Evolutionary conservation across 1,140 invertebrate genomes (phyloP).

Genomic region (Aradophagus sp.): DNA sequence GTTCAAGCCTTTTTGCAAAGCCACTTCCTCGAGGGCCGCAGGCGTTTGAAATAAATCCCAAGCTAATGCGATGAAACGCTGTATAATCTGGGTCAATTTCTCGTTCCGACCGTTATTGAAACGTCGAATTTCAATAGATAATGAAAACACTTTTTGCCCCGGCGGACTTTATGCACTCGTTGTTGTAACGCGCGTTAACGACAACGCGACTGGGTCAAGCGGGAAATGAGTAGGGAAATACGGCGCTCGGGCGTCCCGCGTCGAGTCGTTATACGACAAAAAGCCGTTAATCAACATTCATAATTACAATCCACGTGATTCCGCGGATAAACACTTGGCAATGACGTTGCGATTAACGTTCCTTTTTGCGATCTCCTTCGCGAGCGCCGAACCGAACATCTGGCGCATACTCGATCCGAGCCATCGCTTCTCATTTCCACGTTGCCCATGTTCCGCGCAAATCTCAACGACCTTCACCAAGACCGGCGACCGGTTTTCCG

Average conservation of each 20-base stretch:
- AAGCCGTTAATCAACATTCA: slow-evolving; percentile 62
- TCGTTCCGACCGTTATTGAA: slow-evolving; percentile 17
- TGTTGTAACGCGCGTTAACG: slow-evolving; percentile 29
- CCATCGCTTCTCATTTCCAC: slow-evolving; percentile 38
- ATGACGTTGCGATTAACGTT: slow-evolving; percentile 57
- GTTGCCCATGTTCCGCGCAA: slow-evolving; percentile 29
- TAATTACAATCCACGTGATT: slow-evolving; percentile 54
- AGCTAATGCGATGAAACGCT: too few relatives aligned
- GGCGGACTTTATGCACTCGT: slow-evolving; percentile 21
- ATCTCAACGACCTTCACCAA: slow-evolving; percentile 53
- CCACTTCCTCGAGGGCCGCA: too few relatives aligned
- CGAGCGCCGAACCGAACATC: slow-evolving; percentile 54
- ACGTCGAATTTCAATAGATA: slow-evolving; percentile 30
- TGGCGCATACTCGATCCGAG: slow-evolving; percentile 48
- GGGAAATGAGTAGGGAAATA: slow-evolving; percentile 39
- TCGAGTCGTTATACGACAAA: slow-evolving; percentile 47
- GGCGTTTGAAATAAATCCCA: too few relatives aligned
- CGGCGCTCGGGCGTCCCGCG: slow-evolving; percentile 28
- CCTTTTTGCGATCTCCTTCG: slow-evolving; percentile 48
- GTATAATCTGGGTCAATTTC: slow-evolving; percentile 13
- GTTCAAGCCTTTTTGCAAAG: too few relatives aligned
- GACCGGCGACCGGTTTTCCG: slow-evolving; percentile 46
- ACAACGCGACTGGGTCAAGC: slow-evolving; percentile 45
- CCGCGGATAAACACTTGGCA: slow-evolving; percentile 45
- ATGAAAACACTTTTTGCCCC: slow-evolving; percentile 14